These are phyloP conservation scores for Trachurus trachurus DNA, from an alignment of 2,797 vertebrate species.

Conservation along the genomic window DNA sequence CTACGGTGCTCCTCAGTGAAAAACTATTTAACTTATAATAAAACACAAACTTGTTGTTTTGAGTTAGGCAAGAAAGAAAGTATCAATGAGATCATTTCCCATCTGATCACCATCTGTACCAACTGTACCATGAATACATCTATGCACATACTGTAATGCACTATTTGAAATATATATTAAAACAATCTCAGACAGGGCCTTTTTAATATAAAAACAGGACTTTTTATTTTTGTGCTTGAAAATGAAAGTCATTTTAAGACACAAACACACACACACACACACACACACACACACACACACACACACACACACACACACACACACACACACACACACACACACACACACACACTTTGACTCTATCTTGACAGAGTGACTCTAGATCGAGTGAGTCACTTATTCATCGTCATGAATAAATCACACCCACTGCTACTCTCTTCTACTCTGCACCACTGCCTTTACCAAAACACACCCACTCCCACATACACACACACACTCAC, in stretches of 20 bases:
- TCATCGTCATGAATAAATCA: conserved; percentile 79
- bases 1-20: no score
- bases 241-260: conserved; percentile 43
- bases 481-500: conserved; percentile 7
- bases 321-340: conserved; percentile 26
- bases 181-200: conserved; percentile 3
- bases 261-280: conserved; percentile 4
- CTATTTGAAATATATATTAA: conserved; percentile 7
- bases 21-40: neutral
- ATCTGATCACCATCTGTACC: neutral
- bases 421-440: conserved; percentile 63
- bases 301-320: conserved; percentile 17
- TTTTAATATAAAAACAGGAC: conserved; percentile 17
- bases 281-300: conserved; percentile 28
- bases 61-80: no score
- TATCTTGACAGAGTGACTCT: conserved; percentile 54
- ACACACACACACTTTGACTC: conserved; percentile 36
- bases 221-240: conserved; percentile 32
- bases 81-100: conserved; percentile 2
- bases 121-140: conserved; percentile 13
- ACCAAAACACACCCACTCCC: conserved; percentile 35
- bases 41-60: neutral
- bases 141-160: neutral
- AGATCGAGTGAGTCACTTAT: conserved; percentile 73
- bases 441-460: conserved; percentile 58